Conservation (phyloP, 1,140 invertebrate species). For the Coboldia fuscipes region DNA sequence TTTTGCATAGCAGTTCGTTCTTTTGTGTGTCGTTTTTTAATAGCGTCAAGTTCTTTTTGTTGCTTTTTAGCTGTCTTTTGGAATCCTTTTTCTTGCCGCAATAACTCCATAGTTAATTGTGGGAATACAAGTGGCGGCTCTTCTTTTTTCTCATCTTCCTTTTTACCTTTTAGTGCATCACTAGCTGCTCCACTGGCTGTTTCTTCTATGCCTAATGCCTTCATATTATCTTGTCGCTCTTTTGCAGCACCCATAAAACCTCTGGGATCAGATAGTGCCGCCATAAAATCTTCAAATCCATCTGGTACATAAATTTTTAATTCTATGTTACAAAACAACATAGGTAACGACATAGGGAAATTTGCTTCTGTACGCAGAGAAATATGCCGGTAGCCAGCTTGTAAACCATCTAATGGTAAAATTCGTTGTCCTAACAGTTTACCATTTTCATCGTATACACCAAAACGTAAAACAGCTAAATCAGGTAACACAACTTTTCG, state of each 20-base stretch:
- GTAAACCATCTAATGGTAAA: conserved; percentile 89
- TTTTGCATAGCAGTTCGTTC: conserved; percentile 83
- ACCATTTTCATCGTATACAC: conserved; percentile 96
- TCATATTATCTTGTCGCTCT: conserved; percentile 78
- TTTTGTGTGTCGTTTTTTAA: conserved; percentile 86
- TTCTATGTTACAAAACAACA: conserved; percentile 97
- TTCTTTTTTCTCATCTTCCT: conserved; percentile 51
- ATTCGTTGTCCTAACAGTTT: conserved; percentile 95
- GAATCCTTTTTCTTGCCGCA: conserved; percentile 84
- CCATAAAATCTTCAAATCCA: conserved; percentile 97
- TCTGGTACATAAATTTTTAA: conserved; percentile 99
- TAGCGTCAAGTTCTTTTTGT: conserved; percentile 79
- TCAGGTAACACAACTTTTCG: conserved; percentile 97
- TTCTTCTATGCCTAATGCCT: conserved; percentile 83
- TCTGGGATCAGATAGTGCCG: conserved; percentile 85
- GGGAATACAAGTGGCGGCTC: conserved; percentile 63
- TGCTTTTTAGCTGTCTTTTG: conserved; percentile 90
- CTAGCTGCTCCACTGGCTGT: conserved; percentile 28
- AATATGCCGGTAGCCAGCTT: conserved; percentile 94
- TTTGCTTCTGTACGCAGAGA: conserved; percentile 95
- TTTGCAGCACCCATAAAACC: conserved; percentile 75
- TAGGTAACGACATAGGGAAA: conserved; percentile 95
- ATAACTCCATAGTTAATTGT: conserved; percentile 71
- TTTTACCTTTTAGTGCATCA: conserved; percentile 28
- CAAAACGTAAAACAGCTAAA: conserved; percentile 89